These are phyloP conservation scores for Conops quadrifasciatus DNA, from an alignment of 2,888 invertebrate species.

Conservation along the genomic window DNA sequence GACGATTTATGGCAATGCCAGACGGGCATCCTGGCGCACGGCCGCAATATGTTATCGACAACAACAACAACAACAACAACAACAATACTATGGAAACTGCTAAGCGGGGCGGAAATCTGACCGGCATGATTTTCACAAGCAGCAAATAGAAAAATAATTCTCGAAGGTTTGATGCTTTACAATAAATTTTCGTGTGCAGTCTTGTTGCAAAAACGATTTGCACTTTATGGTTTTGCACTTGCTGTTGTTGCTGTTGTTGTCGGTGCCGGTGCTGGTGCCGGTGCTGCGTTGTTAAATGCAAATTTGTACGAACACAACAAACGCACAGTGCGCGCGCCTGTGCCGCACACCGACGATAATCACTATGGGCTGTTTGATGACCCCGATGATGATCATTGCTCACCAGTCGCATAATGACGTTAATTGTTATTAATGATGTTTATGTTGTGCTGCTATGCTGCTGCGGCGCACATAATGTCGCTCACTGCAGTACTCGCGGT, in stretches of 20 bases:
- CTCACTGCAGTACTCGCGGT: too few relatives aligned
- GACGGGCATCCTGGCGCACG: neutral
- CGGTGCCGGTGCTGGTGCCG: constrained; percentile 25
- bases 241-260: neutral
- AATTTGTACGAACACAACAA: constrained; percentile 48
- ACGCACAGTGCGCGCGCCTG: constrained; percentile 10
- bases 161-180: constrained; percentile 36
- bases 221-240: too few relatives aligned
- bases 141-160: constrained; percentile 61
- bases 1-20: constrained; percentile 24
- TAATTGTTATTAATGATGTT: neutral
- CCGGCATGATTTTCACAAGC: constrained; percentile 53
- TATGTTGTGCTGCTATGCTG: neutral
- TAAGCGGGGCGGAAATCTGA: neutral
- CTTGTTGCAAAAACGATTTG: too few relatives aligned
- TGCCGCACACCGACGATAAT: neutral
- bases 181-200: neutral
- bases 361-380: neutral
- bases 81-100: too few relatives aligned
- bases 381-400: neutral
- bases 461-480: too few relatives aligned
- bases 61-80: constrained; percentile 6
- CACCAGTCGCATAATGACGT: neutral
- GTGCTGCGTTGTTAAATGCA: constrained; percentile 50
- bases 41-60: neutral